Evolutionary conservation across 1,140 invertebrate species (phyloP), one percentile per base, ranked within the genome.

Genomic region (Diplogasteroides magnus): DNA sequence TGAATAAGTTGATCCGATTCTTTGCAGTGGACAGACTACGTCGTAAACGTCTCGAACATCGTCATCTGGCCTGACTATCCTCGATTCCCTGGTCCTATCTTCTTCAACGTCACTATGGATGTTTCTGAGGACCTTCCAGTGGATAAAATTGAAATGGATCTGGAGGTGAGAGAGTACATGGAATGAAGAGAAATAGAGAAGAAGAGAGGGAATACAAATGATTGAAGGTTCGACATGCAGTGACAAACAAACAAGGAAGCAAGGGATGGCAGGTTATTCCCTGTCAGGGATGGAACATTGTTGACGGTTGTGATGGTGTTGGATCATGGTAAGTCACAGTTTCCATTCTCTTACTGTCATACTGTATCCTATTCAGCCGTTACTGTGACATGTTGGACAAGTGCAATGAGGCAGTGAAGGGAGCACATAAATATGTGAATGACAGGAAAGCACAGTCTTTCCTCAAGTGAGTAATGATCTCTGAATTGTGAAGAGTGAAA

Each of bases 71-170:
- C 80, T 32, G 80, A 80, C 70, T 82, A 83, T 61, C 80, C 80
- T 59, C 75, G 80, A 37, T 82, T 82, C 71, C 80, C 80, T 3
- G 80, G 80, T 14, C 80, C 80, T 23, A 82, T 82, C 62, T 82
- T 82, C 74, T 82, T 83, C 78, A 82, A 82, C 66, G 79, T 81
- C 1, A 81, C 79, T n/a, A 81, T 81, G 81, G 80, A 82, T 58
- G 78, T 81, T 1, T 76, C 73, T 31, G 78, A 81, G 32, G 79
- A 82, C 58, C 77, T 82, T 1, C 80, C 80, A 32, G 66, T 73
- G 2, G 79, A 83, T 15, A 82, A 83, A 59, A 82, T 82, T 63
- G 81, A 82, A 66, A 82, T 82, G 80, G 80, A 82, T 61, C 60
- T 82, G 59, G 80, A 82, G 63, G 77, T 58, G 29, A 26, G 61